phyloP scores from a whole-genome alignment of 2,113 vertebrate genomes.

The Campylomormyrus numenius region DNA sequence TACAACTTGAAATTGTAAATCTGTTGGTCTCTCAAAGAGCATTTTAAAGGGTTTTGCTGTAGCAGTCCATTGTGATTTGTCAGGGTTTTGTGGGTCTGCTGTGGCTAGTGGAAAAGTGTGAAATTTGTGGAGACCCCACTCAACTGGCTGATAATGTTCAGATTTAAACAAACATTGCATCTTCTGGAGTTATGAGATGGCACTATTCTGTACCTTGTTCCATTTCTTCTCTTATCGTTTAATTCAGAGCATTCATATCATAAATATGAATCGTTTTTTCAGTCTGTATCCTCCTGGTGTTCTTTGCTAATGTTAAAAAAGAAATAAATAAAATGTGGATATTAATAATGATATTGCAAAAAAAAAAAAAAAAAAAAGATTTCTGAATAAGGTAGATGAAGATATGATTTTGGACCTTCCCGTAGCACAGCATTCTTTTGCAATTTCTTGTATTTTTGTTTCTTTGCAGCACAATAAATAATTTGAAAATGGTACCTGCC shows the following conservation, averaged over 20 bases:
- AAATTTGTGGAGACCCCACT: constrained; percentile 9
- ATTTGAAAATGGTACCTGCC: constrained; percentile 43
- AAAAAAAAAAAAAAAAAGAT: constrained; percentile 60
- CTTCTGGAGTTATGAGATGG: constrained; percentile 19
- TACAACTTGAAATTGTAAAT: constrained; percentile 55
- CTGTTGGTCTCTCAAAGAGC: constrained; percentile 69
- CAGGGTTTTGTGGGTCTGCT: constrained; percentile 11
- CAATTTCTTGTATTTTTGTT: constrained; percentile 57
- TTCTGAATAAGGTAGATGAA: constrained; percentile 65
- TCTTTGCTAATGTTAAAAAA: constrained; percentile 40
- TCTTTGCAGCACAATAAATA: constrained; percentile 75
- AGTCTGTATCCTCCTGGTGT: constrained; percentile 46
- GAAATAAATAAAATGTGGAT: constrained; percentile 28
- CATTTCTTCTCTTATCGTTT: constrained; percentile 27
- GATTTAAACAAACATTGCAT: constrained; percentile 11
- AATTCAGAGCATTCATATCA: constrained; percentile 25
- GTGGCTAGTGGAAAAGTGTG: not conserved
- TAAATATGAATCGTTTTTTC: constrained; percentile 24
- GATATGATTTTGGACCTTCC: constrained; percentile 75
- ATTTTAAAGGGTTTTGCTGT: constrained; percentile 56
- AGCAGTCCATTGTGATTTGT: constrained; percentile 34
- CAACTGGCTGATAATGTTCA: constrained; percentile 24
- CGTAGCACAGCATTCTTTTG: constrained; percentile 66
- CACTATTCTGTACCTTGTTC: constrained; percentile 24
- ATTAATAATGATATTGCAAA: constrained; percentile 69